Evolutionary conservation across 2,797 vertebrate genomes (phyloP), one percentile per base, ranked within the genome.

Genomic region (Crypturellus tataupa): DNA sequence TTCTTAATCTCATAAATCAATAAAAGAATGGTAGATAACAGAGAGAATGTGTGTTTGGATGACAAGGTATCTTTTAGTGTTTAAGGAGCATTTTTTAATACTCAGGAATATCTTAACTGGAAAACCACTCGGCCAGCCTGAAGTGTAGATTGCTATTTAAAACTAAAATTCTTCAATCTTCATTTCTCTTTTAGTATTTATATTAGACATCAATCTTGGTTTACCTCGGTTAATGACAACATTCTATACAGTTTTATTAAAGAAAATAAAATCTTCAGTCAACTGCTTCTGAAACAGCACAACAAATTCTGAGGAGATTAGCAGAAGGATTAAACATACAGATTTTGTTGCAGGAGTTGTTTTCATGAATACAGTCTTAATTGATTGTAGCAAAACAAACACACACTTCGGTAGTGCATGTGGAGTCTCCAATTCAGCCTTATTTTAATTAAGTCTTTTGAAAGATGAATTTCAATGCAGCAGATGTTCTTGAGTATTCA

Each of bases 391-490:
- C 87, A 97, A 97, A 97, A 97, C 96, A 97, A 97, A 97, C 96
- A 94, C 23, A 1, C 83, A 88, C 96, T 97, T 88, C 92, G 82
- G 90, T 86, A 95, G 97, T 72, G 93, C 83, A 51, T 9, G 73
- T 89, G 49, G 94, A 95, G 95, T 79, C 84, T 86, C 93, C 91
- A 24, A 82, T 92, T 76, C 72, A 56, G 88, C 25, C 53, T 87
- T 95, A 71, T 96, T 97, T 96, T 97, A 97, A 98, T 97, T 97
- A 97, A 97, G 93, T 85, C 94, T 87, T 47, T 95, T 95, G 91
- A 93, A 90, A 55, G 85, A 94, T 84, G 90, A 91, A 37, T 96
- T 96, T 95, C 90, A 73, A 51, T 80, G 71, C 75, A 96, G 85
- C 97, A 97, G 97, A 97, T 96, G 97, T 88, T 93, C 77, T 46